These are phyloP conservation scores for Phaetusa simplex DNA, from an alignment of 2,113 vertebrate species.

Conservation along the genomic window DNA sequence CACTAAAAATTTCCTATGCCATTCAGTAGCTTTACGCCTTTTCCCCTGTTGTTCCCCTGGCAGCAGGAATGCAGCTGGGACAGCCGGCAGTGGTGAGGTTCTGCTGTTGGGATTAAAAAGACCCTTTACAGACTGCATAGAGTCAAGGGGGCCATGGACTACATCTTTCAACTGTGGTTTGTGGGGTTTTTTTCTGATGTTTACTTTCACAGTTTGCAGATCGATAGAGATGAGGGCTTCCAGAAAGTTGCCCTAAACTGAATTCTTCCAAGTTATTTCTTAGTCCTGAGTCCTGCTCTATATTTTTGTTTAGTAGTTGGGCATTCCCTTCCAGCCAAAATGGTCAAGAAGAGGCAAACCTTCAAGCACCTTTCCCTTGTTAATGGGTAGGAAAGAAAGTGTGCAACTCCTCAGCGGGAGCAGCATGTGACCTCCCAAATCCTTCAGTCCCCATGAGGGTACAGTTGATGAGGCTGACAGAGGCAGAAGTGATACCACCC, in stretches of 20 bases:
- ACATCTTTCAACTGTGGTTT: background rate
- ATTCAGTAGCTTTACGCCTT: background rate
- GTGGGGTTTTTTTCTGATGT: background rate
- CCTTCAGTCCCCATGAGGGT: fast-evolving
- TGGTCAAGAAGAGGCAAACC: background rate
- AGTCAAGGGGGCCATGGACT: background rate
- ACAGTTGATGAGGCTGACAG: background rate
- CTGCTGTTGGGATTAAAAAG: background rate
- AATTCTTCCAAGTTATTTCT: background rate
- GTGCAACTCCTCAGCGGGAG: fast-evolving
- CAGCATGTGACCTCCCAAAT: background rate
- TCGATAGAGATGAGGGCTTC: background rate
- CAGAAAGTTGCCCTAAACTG: background rate
- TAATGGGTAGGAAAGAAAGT: background rate
- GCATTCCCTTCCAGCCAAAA: background rate
- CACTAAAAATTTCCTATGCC: background rate
- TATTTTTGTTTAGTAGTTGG: background rate
- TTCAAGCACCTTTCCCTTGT: background rate
- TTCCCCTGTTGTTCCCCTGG: background rate
- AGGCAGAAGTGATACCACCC: background rate
- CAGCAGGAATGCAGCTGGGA: background rate
- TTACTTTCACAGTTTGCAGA: background rate
- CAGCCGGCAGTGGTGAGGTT: background rate
- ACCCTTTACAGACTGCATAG: background rate
- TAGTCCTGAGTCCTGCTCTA: background rate